Base-by-base conservation (phyloP, 2,797 vertebrate genomes). In the Sebastes kiyomatsui region DNA sequence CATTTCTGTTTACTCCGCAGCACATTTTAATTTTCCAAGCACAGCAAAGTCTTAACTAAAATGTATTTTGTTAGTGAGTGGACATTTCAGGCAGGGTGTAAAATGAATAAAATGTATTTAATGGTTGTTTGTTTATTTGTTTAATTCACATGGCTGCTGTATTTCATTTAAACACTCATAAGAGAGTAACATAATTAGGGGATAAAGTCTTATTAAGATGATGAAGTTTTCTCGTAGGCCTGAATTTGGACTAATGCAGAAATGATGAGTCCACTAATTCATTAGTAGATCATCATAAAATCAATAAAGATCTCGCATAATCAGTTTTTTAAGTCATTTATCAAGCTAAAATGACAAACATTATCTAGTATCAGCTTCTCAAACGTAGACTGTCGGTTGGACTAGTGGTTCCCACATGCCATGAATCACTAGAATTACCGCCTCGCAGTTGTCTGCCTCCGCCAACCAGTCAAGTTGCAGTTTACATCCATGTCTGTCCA, bases 121-220 rank as follows among this genome's bases (percentile, higher is more conserved):
- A 38, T 79, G 67, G 20, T 55, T 67, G 46, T 61, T 58, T 71
- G 13, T 66, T 76, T 66, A 30, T 73, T 59, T 66, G 46, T 58
- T 61, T 67, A 4, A 61, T 59, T 72, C 55, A 68, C 72, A 42
- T 1, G 8, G 14, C 25, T 49, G 55, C 64, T 33, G 27, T 52
- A 27, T 56, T 73, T 75, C 3, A 67, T 75, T 69, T 58, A 18
- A n/a, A 38, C 4, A 54, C 30, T 66, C 14, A 54, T n/a, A 58
- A 38, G n/a, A 67, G 2, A n/a, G 22, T 9, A 14, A 67, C n/a
- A 58, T 69, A 64, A 66, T 71, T 35, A 49, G 8, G 18, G 7
- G 25, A 54, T 30, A 1, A 8, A 6, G 5, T 64, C 42, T 16
- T 64, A 58, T 58, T 46, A 20, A 54, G 35, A 67, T 3, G 0